These are phyloP conservation scores for Drosophila longiperda DNA, from an alignment of 2,888 invertebrate species.

Conservation along the genomic window DNA sequence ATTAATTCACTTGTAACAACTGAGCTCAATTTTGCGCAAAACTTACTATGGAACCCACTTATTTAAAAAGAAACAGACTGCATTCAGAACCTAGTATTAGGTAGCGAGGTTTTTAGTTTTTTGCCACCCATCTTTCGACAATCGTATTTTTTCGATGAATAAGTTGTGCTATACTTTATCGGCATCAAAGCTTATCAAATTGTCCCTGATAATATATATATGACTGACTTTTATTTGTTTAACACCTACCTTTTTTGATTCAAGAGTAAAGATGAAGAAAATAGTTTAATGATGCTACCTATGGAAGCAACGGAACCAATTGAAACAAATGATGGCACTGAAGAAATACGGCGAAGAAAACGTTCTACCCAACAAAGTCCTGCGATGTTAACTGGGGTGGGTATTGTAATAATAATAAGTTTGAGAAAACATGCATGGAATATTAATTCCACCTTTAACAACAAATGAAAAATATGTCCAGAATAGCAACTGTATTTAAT, in stretches of 20 bases:
- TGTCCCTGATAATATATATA: background rate
- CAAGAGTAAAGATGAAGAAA: conserved; percentile 73
- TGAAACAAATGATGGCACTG: conserved; percentile 54
- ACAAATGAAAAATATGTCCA: background rate
- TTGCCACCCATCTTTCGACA: background rate
- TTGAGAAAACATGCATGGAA: background rate
- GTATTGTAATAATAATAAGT: background rate
- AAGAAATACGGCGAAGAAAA: conserved; percentile 74
- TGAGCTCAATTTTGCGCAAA: background rate
- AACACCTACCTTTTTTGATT: conserved; percentile 4
- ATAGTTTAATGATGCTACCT: conserved; percentile 84
- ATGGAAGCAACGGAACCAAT: conserved; percentile 78
- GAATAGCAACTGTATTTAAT: background rate
- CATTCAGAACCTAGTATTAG: background rate
- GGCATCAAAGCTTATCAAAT: background rate
- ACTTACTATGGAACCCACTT: background rate
- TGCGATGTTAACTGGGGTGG: conserved; percentile 19
- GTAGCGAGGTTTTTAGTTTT: background rate
- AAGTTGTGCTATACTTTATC: background rate
- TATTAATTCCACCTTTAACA: background rate
- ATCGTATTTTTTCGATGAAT: background rate
- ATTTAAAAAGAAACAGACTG: background rate
- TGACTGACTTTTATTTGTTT: background rate
- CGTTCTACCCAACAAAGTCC: conserved; percentile 37
- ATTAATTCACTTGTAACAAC: background rate